A percentile compares a stretch with the other conserved stretches of the same genome.
Conservation (phyloP, 2,888 invertebrate genomes). For the Lepidochitona cinerea region DNA sequence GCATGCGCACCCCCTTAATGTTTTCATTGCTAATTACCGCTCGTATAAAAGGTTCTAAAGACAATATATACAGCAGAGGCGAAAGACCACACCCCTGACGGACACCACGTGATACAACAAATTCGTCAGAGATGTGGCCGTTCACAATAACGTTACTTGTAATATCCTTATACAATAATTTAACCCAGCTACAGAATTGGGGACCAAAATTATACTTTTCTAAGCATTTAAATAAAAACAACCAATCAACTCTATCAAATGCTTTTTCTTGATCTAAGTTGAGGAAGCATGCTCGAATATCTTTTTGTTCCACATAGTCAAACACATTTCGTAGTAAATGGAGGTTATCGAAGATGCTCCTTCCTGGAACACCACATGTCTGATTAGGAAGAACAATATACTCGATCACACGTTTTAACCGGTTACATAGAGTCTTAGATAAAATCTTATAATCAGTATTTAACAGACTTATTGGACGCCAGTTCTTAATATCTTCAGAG, state of each 20-base stretch:
- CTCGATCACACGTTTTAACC: constrained; percentile 27
- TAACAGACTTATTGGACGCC: constrained; percentile 37
- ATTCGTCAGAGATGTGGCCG: too few species aligned
- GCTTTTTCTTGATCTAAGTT: constrained; percentile 44
- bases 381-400: constrained; percentile 30
- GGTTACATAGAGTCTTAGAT: constrained; percentile 31
- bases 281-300: constrained; percentile 31
- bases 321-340: constrained; percentile 32
- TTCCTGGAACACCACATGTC: constrained; percentile 35
- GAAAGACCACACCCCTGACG: too few species aligned
- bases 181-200: constrained; percentile 32
- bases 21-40: too few species aligned
- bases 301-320: constrained; percentile 35
- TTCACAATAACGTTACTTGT: too few species aligned
- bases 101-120: too few species aligned
- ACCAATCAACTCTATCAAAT: constrained; percentile 38
- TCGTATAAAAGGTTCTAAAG: too few species aligned
- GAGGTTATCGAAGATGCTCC: constrained; percentile 37
- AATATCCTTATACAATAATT: too few species aligned
- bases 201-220: constrained; percentile 33
- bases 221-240: constrained; percentile 34
- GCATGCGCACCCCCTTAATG: too few species aligned
- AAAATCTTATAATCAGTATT: constrained; percentile 41
- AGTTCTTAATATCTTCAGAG: constrained; percentile 30
- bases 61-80: too few species aligned